phyloP scores from a whole-genome alignment of 2,113 vertebrate species.

The Isurus oxyrinchus region DNA sequence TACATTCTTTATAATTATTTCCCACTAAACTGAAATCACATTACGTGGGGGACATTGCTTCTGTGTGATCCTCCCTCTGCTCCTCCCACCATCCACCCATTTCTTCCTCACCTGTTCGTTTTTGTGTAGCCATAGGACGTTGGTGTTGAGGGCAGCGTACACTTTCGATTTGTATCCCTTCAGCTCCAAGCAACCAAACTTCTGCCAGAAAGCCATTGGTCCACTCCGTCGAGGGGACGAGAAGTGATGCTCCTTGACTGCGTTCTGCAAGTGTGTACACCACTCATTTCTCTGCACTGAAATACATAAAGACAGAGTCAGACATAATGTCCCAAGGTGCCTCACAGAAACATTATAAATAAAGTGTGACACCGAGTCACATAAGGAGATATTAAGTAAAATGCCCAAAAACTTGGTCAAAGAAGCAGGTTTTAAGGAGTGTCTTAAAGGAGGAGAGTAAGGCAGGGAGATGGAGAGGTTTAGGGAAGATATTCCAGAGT shows the following conservation, averaged over 20 bases:
- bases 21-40: neutral
- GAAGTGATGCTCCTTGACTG: constrained; percentile 70
- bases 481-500: neutral
- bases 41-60: neutral
- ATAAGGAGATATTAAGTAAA: neutral
- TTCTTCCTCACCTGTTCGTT: constrained; percentile 75
- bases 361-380: neutral
- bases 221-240: constrained; percentile 62
- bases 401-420: neutral
- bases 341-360: neutral
- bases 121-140: constrained; percentile 92
- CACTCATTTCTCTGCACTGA: constrained; percentile 75
- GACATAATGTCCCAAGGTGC: neutral
- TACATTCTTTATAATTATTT: neutral
- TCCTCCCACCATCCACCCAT: neutral
- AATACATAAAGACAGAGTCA: neutral
- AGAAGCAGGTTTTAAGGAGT: neutral
- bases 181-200: constrained; percentile 73
- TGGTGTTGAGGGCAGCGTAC: constrained; percentile 72
- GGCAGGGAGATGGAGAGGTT: neutral
- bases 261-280: constrained; percentile 78
- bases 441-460: neutral
- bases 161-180: constrained; percentile 88
- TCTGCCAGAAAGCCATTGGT: constrained; percentile 66
- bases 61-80: neutral